phyloP scores from a whole-genome alignment of 2,113 vertebrate species.

The Colinus virginianus region DNA sequence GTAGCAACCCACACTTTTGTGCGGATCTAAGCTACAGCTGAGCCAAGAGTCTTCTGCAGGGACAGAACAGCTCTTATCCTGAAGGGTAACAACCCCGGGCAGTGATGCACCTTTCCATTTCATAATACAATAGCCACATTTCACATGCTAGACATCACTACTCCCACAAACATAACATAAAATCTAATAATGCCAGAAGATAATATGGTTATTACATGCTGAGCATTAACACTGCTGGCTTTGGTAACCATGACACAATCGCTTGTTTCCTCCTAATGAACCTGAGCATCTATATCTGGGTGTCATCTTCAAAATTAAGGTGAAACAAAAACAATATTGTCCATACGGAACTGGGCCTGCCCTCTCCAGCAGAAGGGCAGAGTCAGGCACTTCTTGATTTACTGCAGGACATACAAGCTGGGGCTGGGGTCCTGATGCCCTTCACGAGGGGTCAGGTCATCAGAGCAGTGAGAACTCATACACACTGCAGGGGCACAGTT shows the following conservation, averaged over 20 bases:
- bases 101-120: background rate
- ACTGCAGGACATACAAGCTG: accelerated
- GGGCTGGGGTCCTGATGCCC: background rate
- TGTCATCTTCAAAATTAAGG: background rate
- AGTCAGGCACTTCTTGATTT: background rate
- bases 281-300: background rate
- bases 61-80: background rate
- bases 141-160: background rate
- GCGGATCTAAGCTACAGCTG: background rate
- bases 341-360: background rate
- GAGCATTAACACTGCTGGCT: background rate
- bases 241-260: background rate
- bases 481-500: accelerated
- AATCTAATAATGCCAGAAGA: background rate
- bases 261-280: background rate
- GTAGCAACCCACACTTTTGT: background rate
- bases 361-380: background rate
- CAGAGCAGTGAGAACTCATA: accelerated
- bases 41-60: background rate
- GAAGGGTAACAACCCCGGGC: background rate
- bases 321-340: background rate
- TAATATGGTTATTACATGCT: background rate
- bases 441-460: accelerated
- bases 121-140: background rate
- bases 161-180: background rate